Conservation (phyloP, 2,797 vertebrate species). For the Pseudochromis fuscus region DNA sequence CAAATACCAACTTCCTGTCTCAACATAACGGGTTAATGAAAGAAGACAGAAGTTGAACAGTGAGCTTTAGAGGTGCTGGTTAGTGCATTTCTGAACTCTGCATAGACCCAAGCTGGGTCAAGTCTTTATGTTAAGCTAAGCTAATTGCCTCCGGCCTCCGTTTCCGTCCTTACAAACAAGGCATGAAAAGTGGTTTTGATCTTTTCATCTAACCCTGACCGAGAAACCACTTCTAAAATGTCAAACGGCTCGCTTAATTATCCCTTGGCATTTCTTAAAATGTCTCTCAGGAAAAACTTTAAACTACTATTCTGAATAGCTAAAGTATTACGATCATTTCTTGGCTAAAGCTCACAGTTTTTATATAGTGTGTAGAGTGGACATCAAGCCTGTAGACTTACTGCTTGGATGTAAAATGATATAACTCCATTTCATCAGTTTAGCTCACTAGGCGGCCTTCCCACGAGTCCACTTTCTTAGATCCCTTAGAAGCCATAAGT, state of each 20-base stretch:
- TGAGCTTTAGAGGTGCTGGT: too few relatives aligned
- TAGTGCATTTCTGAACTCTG: too few relatives aligned
- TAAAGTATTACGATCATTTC: not conserved
- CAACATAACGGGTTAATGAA: too few relatives aligned
- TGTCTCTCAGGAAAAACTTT: not conserved
- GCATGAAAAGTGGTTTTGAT: not conserved
- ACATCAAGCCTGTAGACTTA: not conserved
- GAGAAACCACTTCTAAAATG: too few relatives aligned
- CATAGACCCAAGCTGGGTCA: too few relatives aligned
- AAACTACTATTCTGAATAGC: not conserved
- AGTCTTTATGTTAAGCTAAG: not conserved
- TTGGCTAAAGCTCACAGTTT: not conserved
- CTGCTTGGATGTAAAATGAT: too few relatives aligned
- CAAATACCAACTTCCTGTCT: too few relatives aligned
- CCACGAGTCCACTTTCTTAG: not conserved
- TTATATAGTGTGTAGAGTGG: not conserved
- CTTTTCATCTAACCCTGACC: too few relatives aligned
- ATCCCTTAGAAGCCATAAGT: not conserved
- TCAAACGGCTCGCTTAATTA: too few relatives aligned
- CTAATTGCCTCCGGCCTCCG: not conserved
- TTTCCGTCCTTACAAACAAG: too few relatives aligned
- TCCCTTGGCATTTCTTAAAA: too few relatives aligned
- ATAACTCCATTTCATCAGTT: not conserved
- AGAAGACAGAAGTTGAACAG: too few relatives aligned
- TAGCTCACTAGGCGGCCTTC: not conserved